Conservation (phyloP, 2,797 vertebrate species). For the Martes flavigula region DNA sequence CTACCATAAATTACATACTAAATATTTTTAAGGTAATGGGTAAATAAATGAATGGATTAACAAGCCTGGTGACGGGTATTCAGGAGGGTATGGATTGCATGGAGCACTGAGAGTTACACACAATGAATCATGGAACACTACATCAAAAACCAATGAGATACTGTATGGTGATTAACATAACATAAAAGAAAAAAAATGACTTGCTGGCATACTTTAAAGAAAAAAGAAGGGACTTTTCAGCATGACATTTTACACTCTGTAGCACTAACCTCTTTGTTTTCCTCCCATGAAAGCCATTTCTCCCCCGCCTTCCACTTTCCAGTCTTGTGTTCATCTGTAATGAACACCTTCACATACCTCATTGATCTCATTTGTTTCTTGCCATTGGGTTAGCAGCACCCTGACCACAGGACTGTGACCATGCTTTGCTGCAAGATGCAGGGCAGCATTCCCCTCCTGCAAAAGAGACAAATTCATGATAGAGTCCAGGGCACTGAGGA, state of each 20-base stretch:
- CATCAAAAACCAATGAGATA: too few relatives aligned
- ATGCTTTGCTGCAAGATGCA: conserved; percentile 91
- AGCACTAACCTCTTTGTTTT: not conserved
- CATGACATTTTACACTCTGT: not conserved
- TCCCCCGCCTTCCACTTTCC: not conserved
- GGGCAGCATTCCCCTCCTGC: conserved; percentile 92
- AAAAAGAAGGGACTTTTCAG: not conserved
- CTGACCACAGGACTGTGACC: conserved; percentile 86
- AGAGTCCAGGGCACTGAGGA: not conserved
- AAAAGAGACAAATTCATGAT: conserved; percentile 52
- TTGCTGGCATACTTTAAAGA: not conserved
- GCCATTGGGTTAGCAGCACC: conserved; percentile 88
- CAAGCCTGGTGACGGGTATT: not conserved
- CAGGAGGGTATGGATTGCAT: too few relatives aligned
- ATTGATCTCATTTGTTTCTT: conserved; percentile 89
- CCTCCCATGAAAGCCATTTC: not conserved
- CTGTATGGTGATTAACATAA: too few relatives aligned
- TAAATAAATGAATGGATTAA: not conserved
- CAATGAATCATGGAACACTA: too few relatives aligned
- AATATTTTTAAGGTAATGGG: not conserved
- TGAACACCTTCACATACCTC: conserved; percentile 82
- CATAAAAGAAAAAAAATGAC: not conserved
- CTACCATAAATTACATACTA: not conserved
- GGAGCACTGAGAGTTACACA: too few relatives aligned
- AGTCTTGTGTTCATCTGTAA: too few relatives aligned